A percentile compares a stretch with the other conserved stretches of the same genome.
Evolutionary conservation across 2,797 vertebrate species (phyloP).

Genomic region (Toxotes lorentzi): DNA sequence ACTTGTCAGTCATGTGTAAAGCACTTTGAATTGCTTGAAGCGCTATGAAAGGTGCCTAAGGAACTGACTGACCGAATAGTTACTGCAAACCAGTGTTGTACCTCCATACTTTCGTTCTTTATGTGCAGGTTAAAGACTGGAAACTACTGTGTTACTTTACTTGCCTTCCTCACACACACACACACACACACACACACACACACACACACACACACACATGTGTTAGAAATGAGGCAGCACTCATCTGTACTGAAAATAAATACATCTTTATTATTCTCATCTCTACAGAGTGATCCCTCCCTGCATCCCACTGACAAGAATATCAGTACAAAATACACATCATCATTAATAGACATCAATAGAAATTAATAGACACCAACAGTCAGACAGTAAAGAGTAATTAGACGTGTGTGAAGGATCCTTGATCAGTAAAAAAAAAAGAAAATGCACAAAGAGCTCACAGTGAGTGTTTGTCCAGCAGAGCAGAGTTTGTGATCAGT

Average conservation of each 20-base stretch:
- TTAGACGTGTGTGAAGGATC: conserved; percentile 52
- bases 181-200: conserved; percentile 7
- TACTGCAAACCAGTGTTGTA: too few relatives aligned
- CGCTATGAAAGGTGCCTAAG: too few relatives aligned
- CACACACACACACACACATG: not conserved
- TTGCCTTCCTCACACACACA: not conserved
- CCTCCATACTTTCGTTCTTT: too few relatives aligned
- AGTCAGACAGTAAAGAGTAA: conserved; percentile 48
- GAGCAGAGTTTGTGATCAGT: conserved; percentile 38
- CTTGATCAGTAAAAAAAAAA: conserved; percentile 36
- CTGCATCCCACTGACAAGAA: conserved; percentile 80
- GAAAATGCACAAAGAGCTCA: conserved; percentile 18
- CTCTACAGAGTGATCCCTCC: conserved; percentile 87
- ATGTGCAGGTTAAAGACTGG: too few relatives aligned
- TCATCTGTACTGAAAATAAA: conserved; percentile 94
- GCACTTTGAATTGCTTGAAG: not conserved
- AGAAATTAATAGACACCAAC: conserved; percentile 67
- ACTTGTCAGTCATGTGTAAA: not conserved
- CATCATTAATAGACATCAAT: conserved; percentile 70
- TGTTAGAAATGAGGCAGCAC: conserved; percentile 3
- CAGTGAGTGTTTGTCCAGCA: conserved; percentile 55
- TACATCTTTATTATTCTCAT: conserved; percentile 96
- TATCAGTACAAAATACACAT: conserved; percentile 75
- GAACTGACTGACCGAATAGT: not conserved
- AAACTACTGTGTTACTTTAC: not conserved